phyloP scores from a whole-genome alignment of 2,888 invertebrate genomes.

The Leucoptera coffeella region DNA sequence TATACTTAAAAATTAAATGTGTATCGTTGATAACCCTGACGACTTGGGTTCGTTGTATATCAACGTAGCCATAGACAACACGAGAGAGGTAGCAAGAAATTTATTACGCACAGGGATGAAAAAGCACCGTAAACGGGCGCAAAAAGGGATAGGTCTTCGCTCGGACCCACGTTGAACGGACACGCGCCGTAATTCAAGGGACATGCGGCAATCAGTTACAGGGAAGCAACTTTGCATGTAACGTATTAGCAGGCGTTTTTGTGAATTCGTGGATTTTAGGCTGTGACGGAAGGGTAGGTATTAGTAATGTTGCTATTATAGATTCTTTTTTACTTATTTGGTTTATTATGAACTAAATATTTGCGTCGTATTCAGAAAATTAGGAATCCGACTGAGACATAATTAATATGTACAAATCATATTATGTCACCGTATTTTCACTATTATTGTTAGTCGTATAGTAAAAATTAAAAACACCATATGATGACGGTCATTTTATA shows the following conservation, averaged over 20 bases:
- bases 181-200: conserved; percentile 1
- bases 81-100: conserved; percentile 2
- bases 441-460: no score
- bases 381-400: no score
- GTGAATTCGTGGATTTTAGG: background rate
- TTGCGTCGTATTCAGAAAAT: no score
- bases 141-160: no score
- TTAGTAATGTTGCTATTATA: background rate
- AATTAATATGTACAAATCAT: no score
- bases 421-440: no score
- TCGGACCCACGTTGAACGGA: background rate
- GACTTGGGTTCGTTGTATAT: background rate
- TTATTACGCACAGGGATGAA: conserved; percentile 3
- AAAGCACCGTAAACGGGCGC: conserved; percentile 1
- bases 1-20: no score
- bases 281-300: background rate
- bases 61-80: background rate
- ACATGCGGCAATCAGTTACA: conserved; percentile 1
- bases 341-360: no score
- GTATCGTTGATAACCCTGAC: no score
- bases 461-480: no score
- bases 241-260: background rate
- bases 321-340: background rate
- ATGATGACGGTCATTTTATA: no score
- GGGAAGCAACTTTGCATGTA: background rate